A percentile compares a stretch with the other conserved stretches of the same genome.
Conservation (phyloP, 2,888 invertebrate genomes). For the Cerastis leucographa region DNA sequence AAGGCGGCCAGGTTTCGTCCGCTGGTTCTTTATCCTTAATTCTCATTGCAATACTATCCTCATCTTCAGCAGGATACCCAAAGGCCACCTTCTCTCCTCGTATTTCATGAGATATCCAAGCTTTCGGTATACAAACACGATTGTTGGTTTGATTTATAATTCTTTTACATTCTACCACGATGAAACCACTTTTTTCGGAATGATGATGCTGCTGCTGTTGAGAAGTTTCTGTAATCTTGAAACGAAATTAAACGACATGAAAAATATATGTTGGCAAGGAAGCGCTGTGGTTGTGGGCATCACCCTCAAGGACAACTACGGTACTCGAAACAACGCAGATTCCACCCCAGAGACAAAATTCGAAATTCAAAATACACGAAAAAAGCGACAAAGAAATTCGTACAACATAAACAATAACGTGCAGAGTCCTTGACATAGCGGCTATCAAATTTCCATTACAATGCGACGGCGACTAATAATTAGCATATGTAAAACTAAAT, state of each 20-base stretch:
- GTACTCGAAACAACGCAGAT: neutral
- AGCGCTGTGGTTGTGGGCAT: neutral
- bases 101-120: slow-evolving; percentile 18
- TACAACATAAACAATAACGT: too few species aligned
- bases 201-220: slow-evolving; percentile 19
- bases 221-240: too few species aligned
- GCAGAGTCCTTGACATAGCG: too few species aligned
- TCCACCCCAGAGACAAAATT: neutral
- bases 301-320: neutral
- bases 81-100: slow-evolving; percentile 3
- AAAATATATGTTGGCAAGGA: neutral
- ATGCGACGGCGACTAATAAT: neutral
- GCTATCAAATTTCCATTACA: neutral
- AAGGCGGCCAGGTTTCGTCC: neutral
- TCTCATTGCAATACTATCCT: neutral
- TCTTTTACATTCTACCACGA: slow-evolving; percentile 30
- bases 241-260: neutral
- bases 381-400: too few species aligned
- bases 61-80: slow-evolving; percentile 26
- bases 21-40: slow-evolving; percentile 12
- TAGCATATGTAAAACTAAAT: neutral
- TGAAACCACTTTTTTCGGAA: neutral
- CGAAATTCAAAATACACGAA: too few species aligned
- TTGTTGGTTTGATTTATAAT: slow-evolving; percentile 18
- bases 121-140: slow-evolving; percentile 35